Evolutionary conservation across 2,113 vertebrate genomes (phyloP).

Genomic region (Ptilonorhynchus violaceus): DNA sequence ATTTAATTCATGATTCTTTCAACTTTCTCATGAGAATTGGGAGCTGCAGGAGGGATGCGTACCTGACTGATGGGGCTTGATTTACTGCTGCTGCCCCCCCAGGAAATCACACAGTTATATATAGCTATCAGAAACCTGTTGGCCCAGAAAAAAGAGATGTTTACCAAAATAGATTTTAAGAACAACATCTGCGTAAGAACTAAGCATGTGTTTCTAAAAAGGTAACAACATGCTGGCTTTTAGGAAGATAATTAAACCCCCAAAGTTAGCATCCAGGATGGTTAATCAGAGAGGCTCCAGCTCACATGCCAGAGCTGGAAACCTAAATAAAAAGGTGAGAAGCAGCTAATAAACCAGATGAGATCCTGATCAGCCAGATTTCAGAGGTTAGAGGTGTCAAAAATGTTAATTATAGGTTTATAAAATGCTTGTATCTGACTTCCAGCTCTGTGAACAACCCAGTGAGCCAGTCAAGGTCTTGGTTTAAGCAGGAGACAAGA

Average conservation of each 20-base stretch:
- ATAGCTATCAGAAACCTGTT: conserved; percentile 8
- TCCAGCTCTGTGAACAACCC: neutral
- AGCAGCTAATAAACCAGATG: neutral
- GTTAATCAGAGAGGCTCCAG: neutral
- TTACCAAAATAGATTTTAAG: conserved; percentile 7
- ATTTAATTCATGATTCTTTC: conserved; percentile 46
- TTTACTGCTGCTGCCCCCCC: neutral
- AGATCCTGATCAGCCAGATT: neutral
- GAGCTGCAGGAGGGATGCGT: neutral
- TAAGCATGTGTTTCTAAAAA: conserved; percentile 25
- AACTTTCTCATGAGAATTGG: conserved; percentile 9
- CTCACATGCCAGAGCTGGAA: neutral
- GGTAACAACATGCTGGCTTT: neutral
- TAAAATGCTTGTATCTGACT: neutral
- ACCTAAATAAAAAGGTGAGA: neutral
- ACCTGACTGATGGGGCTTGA: conserved; percentile 18
- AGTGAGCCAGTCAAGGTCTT: neutral
- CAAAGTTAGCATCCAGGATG: neutral
- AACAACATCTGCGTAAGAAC: conserved; percentile 16
- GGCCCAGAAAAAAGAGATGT: neutral
- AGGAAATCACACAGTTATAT: neutral
- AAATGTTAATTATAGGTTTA: neutral
- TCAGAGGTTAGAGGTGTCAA: neutral
- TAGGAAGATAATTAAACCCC: conserved; percentile 3
- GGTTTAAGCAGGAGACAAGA: neutral